Evolutionary conservation across 30 jellyfish, hydroid and myxozoan genomes (phyloP), one percentile per base, ranked within the genome.

Genomic region (Aurelia sp.): DNA sequence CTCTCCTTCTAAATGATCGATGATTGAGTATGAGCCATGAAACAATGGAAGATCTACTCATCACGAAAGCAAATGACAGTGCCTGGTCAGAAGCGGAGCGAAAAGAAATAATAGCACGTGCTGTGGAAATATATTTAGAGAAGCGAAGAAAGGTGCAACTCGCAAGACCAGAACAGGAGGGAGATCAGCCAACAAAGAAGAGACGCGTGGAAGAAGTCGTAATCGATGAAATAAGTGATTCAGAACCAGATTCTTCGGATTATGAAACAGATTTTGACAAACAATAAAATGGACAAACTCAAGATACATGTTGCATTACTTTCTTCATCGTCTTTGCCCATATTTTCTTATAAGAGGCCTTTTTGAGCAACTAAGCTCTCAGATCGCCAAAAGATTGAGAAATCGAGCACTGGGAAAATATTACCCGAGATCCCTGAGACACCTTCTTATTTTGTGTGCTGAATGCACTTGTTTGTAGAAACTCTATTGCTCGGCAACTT

Each of bases 71-170:
- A 20, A 82, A 82, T 82, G 80, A 82, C 58, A 82, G 70, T 41
- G 61, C 60, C 12, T 83, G 92, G 92, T 50, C 61, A 53, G 74
- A 76, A 27, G 73, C 87, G 47, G 87, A 76, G 67, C 67, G 80
- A 59, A 0, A 50, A 57, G 60, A 58, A 16, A 51, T 76, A 50
- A 20, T 76, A 0, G 74, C 50, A 50, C 57, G 57, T 40, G 80
- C 80, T 57, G 61, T 76, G 7, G 63, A 76, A 76, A 16, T 53
- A 1, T 79, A 59, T 38, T 63, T 79, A 21, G 76, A 62, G 48
- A 81, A 40, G 3, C 60, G 73, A 64, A 65, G 85, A 44, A 81
- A 81, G 59, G 87, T 75, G 78, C 87, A 65, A 65, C 50, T 65
- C 50, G 76, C 76, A 20, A 65, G 76, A 59, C 57, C 76, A 65